These are phyloP conservation scores for Sylvilagus floridanus DNA, from an alignment of 2,797 vertebrate genomes.

Conservation along the genomic window DNA sequence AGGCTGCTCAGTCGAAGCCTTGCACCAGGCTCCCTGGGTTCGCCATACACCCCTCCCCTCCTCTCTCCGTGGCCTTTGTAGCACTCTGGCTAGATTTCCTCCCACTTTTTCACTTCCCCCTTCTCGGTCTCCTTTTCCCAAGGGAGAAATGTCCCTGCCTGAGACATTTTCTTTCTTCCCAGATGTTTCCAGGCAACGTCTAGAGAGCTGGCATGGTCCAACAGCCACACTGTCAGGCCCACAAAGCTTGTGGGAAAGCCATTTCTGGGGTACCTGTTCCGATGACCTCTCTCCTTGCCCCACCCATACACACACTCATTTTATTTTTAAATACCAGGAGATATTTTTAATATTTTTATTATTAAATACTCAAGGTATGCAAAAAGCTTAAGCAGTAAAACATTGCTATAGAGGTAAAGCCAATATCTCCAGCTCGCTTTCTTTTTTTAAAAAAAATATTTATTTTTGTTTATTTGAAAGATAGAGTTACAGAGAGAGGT, in stretches of 20 bases:
- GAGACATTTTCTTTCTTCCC: conserved; percentile 6
- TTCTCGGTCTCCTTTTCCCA: background rate
- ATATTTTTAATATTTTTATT: background rate
- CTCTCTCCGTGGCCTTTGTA: background rate
- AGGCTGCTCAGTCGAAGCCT: background rate
- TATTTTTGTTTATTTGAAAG: too few species aligned
- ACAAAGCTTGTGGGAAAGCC: background rate
- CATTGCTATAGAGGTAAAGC: background rate
- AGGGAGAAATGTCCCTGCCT: background rate
- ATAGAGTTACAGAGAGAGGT: too few species aligned
- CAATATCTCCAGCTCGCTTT: conserved; percentile 7
- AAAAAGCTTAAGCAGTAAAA: conserved; percentile 58
- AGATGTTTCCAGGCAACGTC: background rate
- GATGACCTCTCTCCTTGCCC: background rate
- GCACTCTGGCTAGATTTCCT: background rate
- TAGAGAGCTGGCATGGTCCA: background rate
- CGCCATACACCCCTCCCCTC: background rate
- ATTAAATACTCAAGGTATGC: background rate
- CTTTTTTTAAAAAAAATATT: too few species aligned
- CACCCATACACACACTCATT: background rate
- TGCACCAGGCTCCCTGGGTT: background rate
- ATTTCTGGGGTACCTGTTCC: background rate
- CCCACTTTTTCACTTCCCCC: background rate
- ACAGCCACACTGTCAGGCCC: background rate
- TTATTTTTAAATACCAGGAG: background rate